These are phyloP conservation scores for Apamea monoglypha DNA, from an alignment of 2,888 invertebrate species.

Conservation along the genomic window DNA sequence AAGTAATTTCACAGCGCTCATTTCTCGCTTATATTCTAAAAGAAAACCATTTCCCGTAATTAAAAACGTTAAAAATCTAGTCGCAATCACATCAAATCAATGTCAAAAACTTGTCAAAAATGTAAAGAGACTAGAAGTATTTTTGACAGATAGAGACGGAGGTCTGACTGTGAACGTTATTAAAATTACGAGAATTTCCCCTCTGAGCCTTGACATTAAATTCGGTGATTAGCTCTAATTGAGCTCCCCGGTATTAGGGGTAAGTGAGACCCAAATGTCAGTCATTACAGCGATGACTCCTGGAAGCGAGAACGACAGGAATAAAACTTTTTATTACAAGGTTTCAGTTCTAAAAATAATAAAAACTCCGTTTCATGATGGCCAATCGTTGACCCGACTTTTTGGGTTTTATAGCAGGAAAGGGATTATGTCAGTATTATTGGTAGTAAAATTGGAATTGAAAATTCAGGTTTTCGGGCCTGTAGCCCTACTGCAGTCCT, in stretches of 20 bases:
- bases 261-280: constrained; percentile 28
- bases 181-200: background rate
- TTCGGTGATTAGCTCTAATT: constrained; percentile 49
- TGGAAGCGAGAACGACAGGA: constrained; percentile 14
- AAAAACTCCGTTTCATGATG: constrained; percentile 13
- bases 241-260: constrained; percentile 35
- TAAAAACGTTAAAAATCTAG: no score
- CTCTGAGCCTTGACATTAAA: background rate
- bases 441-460: constrained; percentile 46
- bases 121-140: no score
- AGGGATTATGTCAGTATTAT: constrained; percentile 12
- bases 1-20: background rate
- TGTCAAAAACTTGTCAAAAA: no score
- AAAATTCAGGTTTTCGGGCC: constrained; percentile 24
- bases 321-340: constrained; percentile 52
- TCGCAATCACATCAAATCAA: no score
- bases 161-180: background rate
- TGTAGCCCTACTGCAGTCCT: background rate
- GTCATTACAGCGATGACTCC: constrained; percentile 40
- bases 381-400: constrained; percentile 26
- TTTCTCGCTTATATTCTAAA: background rate
- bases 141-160: no score
- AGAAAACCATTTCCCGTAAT: no score
- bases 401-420: constrained; percentile 35
- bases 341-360: constrained; percentile 34